A percentile compares a stretch with the other conserved stretches of the same genome.
phyloP scores from a whole-genome alignment of 2,888 invertebrate genomes.

The Digitonthophagus gazella region DNA sequence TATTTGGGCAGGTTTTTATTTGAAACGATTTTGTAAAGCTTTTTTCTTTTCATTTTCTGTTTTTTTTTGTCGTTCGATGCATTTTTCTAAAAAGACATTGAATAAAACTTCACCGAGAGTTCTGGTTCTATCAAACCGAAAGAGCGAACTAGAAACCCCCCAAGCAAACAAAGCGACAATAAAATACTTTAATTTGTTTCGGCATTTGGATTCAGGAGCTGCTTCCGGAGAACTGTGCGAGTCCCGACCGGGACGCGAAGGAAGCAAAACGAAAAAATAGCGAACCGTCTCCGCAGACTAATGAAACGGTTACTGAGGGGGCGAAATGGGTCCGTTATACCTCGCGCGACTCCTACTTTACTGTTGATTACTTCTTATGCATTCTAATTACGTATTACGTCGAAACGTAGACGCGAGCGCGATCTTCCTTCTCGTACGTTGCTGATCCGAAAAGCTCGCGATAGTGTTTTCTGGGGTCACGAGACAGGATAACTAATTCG shows the following conservation, averaged over 20 bases:
- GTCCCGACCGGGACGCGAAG: background rate
- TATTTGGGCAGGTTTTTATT: no score
- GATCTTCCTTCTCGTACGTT: background rate
- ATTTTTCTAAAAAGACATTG: no score
- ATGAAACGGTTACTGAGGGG: constrained; percentile 20
- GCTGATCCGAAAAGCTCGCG: no score
- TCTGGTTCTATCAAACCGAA: background rate
- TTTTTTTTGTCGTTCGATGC: no score
- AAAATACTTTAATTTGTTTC: constrained; percentile 15
- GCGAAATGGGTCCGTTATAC: constrained; percentile 17
- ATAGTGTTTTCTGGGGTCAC: no score
- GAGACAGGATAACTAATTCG: background rate
- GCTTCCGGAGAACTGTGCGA: constrained; percentile 1
- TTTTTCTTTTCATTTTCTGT: no score
- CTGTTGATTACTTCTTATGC: constrained; percentile 36
- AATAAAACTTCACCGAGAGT: no score
- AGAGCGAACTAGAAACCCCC: background rate
- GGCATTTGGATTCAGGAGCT: constrained; percentile 8
- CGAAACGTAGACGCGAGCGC: constrained; percentile 16
- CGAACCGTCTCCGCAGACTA: constrained; percentile 2
- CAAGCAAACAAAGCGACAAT: constrained; percentile 5
- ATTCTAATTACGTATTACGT: constrained; percentile 36
- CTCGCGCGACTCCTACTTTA: constrained; percentile 31
- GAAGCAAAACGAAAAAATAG: background rate
- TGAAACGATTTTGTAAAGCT: no score